phyloP scores from a whole-genome alignment of 2,888 invertebrate species.

The Agonopterix heracliana region DNA sequence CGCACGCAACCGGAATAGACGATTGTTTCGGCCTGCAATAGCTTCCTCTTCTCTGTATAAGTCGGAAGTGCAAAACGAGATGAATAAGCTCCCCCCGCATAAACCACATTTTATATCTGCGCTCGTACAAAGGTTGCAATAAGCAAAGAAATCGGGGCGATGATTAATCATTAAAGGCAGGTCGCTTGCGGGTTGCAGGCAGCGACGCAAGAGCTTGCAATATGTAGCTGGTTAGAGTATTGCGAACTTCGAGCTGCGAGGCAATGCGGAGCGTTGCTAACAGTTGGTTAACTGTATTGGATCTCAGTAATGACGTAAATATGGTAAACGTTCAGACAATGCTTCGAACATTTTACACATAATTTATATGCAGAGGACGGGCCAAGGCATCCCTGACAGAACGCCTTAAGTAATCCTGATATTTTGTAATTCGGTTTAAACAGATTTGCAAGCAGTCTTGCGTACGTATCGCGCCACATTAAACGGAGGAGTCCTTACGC shows the following conservation, averaged over 20 bases:
- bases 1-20: slow-evolving; percentile 58
- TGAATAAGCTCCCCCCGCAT: slow-evolving; percentile 24
- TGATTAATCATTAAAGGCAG: slow-evolving; percentile 57
- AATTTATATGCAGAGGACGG: slow-evolving; percentile 44
- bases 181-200: slow-evolving; percentile 24
- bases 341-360: slow-evolving; percentile 27
- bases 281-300: slow-evolving; percentile 60
- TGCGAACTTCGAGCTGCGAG: slow-evolving; percentile 52
- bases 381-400: slow-evolving; percentile 27
- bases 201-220: slow-evolving; percentile 69
- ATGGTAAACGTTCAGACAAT: slow-evolving; percentile 51
- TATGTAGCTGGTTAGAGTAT: slow-evolving; percentile 57
- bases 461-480: slow-evolving; percentile 44
- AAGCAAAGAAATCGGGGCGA: slow-evolving; percentile 37
- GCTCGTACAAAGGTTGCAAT: slow-evolving; percentile 14
- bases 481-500: slow-evolving; percentile 46
- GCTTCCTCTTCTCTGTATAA: slow-evolving; percentile 63
- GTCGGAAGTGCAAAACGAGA: slow-evolving; percentile 59
- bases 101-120: slow-evolving; percentile 19
- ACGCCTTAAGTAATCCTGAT: slow-evolving; percentile 42
- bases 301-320: slow-evolving; percentile 52
- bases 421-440: slow-evolving; percentile 50
- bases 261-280: slow-evolving; percentile 54
- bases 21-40: slow-evolving; percentile 65
- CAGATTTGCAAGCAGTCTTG: slow-evolving; percentile 50